phyloP scores from a whole-genome alignment of 2,888 invertebrate genomes.

The Agrochola circellaris region DNA sequence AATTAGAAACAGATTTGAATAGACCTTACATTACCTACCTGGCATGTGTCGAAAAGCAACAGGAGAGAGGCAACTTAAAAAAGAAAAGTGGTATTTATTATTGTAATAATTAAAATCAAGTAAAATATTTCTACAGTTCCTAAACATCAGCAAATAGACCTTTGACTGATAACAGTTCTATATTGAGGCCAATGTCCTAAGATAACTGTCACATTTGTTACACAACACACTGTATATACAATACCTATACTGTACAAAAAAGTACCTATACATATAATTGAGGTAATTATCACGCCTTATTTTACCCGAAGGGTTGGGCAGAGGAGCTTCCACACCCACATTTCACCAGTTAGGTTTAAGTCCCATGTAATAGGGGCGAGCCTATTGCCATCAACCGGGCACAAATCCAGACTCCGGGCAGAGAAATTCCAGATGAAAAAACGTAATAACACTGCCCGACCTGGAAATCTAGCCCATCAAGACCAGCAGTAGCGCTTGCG shows the following conservation, averaged over 20 bases:
- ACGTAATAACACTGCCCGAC: not conserved
- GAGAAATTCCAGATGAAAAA: not conserved
- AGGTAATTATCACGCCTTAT: not conserved
- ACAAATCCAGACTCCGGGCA: not conserved
- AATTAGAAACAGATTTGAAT: no score
- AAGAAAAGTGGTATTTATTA: not conserved
- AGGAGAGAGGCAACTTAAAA: no score
- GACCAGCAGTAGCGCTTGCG: not conserved
- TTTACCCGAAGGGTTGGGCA: not conserved
- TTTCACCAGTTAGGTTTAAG: no score
- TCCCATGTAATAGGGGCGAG: not conserved
- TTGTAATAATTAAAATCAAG: not conserved
- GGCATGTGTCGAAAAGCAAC: not conserved
- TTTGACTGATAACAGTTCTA: conserved; percentile 23
- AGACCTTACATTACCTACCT: no score
- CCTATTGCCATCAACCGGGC: not conserved
- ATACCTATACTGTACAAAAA: not conserved
- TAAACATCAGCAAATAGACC: not conserved
- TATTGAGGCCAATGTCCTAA: conserved; percentile 12
- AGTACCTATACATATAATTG: no score
- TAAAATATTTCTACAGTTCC: not conserved
- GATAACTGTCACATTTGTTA: conserved; percentile 11
- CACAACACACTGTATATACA: not conserved
- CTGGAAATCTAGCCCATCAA: not conserved
- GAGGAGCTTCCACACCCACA: not conserved